Base-by-base conservation (phyloP, 2,888 invertebrate species). In the Zootermopsis nevadensis region DNA sequence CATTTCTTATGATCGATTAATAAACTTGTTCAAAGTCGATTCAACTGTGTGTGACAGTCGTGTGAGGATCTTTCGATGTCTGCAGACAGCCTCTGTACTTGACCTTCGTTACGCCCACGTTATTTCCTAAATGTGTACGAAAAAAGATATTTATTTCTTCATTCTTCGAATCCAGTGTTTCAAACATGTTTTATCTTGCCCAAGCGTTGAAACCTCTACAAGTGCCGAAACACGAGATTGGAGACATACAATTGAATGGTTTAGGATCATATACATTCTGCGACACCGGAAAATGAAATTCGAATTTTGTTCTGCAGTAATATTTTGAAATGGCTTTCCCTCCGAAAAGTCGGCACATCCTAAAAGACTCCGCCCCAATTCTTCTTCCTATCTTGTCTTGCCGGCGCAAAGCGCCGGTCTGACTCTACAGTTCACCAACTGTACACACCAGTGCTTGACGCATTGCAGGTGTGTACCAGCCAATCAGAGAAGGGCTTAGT, bases 391-490 rank as follows among this genome's bases (percentile, higher is more conserved):
- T 82, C 84, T 80, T 77, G 82, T 82, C 83, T 35, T 80, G 35
- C 24, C 80, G 82, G 72, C 83, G 84, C 82, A 83, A 72, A 69
- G 84, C 84, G 84, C 84, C 82, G 83, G 83, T 84, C 84, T 84
- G 84, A 82, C 80, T 79, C 30, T 35, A 72, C 69, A 79, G 79
- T 80, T 38, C 82, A 84, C 84, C 84, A 84, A 82, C 84, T 84
- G 77, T 83, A 83, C 83, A 82, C 83, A 69, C 72, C 86, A 86
- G 87, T 89, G 90, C 90, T 92, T 95, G 95, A 94, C 95, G 95
- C 94, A 95, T 94, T 95, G 95, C 95, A 94, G 95, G 95, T 95
- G 94, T 93, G 93, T 93, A 91, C 90, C 91, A 92, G 92, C 95
- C 95, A 95, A 95, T 95, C 93, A 92, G 92, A 92, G 92, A 91